phyloP scores from a whole-genome alignment of 2,888 invertebrate species.

The Xanthia togata region DNA sequence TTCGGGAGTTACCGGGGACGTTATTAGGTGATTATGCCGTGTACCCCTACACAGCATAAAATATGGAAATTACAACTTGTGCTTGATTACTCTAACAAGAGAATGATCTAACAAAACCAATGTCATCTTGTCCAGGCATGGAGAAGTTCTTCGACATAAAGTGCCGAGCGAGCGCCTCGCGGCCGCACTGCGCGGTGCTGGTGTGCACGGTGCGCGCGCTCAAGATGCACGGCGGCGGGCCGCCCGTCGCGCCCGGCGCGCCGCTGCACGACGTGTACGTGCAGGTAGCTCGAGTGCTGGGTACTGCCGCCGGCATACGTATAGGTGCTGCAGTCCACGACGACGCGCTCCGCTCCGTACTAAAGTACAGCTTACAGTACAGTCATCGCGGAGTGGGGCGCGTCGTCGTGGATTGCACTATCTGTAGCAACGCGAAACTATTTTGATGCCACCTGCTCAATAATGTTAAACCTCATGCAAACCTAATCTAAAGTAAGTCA shows the following conservation, averaged over 20 bases:
- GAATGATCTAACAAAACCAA: background rate
- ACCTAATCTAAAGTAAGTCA: background rate
- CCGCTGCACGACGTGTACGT: conserved; percentile 96
- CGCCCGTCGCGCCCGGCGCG: conserved; percentile 95
- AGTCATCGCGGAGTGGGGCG: too few relatives aligned
- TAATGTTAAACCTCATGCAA: background rate
- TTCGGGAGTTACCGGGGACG: background rate
- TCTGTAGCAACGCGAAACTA: too few relatives aligned
- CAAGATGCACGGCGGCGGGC: conserved; percentile 99
- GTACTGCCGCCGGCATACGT: too few relatives aligned
- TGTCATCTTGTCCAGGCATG: conserved; percentile 91
- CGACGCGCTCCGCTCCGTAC: too few relatives aligned
- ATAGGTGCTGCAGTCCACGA: too few relatives aligned
- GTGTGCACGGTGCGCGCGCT: conserved; percentile 98
- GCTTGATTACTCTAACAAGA: background rate
- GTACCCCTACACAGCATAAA: too few relatives aligned
- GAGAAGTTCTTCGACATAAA: conserved; percentile 99
- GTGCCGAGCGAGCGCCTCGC: conserved; percentile 96
- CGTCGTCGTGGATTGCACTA: too few relatives aligned
- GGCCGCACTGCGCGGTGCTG: conserved; percentile 97
- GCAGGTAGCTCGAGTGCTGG: too few relatives aligned
- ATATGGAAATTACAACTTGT: background rate
- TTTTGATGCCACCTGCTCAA: background rate
- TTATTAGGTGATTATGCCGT: background rate
- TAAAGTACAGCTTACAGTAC: too few relatives aligned